phyloP scores from a whole-genome alignment of 1,140 invertebrate species.

The Forficula auricularia region DNA sequence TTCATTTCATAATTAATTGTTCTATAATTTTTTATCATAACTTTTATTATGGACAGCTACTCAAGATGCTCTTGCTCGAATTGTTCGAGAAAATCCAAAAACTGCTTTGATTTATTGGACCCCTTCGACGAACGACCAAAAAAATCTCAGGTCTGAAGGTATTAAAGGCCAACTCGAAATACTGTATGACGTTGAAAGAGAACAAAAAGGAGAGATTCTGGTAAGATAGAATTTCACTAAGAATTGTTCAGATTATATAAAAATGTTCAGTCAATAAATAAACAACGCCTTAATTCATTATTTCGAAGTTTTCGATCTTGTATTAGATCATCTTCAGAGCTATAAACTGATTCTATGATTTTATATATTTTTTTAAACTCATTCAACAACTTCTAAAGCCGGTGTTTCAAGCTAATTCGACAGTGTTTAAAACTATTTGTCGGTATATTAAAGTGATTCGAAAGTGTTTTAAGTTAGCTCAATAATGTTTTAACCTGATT shows the following conservation, averaged over 20 bases:
- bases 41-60: background rate
- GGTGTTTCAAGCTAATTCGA: too few species aligned
- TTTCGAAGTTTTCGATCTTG: background rate
- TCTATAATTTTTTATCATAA: background rate
- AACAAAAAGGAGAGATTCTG: conserved; percentile 33
- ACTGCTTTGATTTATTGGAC: conserved; percentile 18
- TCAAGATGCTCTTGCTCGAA: background rate
- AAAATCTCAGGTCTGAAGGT: conserved; percentile 26
- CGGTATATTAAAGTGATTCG: too few species aligned
- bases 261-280: too few species aligned
- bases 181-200: conserved; percentile 40
- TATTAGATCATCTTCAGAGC: background rate
- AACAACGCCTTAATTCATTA: background rate
- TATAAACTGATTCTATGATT: too few species aligned
- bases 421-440: too few species aligned
- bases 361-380: background rate
- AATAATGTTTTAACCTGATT: too few species aligned
- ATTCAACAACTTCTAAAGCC: too few species aligned
- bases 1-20: background rate
- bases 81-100: background rate
- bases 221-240: conserved; percentile 22
- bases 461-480: too few species aligned
- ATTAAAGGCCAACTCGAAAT: conserved; percentile 41
- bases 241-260: too few species aligned
- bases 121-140: conserved; percentile 31